phyloP scores from a whole-genome alignment of 1,140 invertebrate species.

The Lutraria rhynchaena region DNA sequence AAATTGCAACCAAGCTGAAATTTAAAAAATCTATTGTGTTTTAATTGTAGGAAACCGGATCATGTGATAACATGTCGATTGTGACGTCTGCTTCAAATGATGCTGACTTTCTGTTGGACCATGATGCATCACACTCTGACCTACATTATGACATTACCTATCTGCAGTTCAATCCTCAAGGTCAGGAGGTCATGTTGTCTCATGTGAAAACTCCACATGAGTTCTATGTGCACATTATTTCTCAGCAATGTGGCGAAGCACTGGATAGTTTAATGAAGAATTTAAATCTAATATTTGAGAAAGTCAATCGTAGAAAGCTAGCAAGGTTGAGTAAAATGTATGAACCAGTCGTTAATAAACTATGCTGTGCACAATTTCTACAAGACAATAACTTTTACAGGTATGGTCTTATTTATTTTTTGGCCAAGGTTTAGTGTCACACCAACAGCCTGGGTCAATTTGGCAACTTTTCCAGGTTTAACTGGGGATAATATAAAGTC shows the following conservation, averaged over 20 bases:
- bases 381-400: constrained; percentile 55
- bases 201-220: constrained; percentile 41
- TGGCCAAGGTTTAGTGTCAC: too few relatives aligned
- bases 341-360: constrained; percentile 1
- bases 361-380: constrained; percentile 54
- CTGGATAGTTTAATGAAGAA: constrained; percentile 40
- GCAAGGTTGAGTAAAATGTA: constrained; percentile 32
- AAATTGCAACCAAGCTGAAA: too few relatives aligned
- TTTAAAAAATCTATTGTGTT: too few relatives aligned
- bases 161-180: constrained; percentile 37
- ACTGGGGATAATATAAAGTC: too few relatives aligned
- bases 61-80: too few relatives aligned
- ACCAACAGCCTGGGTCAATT: too few relatives aligned
- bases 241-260: constrained; percentile 42
- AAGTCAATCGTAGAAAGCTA: constrained; percentile 43
- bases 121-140: constrained; percentile 1
- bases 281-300: constrained; percentile 43
- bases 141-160: constrained; percentile 34
- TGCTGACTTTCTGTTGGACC: neutral
- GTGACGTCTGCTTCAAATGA: neutral
- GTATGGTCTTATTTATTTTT: neutral
- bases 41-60: too few relatives aligned
- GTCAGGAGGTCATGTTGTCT: constrained; percentile 51
- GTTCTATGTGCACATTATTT: constrained; percentile 51
- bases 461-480: too few relatives aligned